Conservation (phyloP, 2,888 invertebrate genomes). For the Myathropa florea region DNA sequence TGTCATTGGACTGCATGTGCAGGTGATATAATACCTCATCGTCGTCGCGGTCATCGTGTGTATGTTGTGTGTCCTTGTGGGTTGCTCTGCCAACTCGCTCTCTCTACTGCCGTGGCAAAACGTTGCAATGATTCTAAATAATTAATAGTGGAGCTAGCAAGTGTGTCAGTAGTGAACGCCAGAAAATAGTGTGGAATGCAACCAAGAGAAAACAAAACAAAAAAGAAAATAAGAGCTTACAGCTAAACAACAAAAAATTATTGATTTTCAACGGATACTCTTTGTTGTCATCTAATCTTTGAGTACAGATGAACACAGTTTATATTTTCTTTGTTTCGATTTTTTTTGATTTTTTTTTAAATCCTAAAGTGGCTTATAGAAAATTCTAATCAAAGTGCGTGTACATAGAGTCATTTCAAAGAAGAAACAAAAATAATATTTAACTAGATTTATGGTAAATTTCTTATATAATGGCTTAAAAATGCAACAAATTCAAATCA, state of each 20-base stretch:
- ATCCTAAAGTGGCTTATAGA: constrained; percentile 64
- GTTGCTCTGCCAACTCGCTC: constrained; percentile 20
- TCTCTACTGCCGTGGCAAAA: constrained; percentile 31
- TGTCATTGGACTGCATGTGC: constrained; percentile 44
- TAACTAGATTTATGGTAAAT: constrained; percentile 51
- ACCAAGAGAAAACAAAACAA: neutral
- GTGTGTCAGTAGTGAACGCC: constrained; percentile 12
- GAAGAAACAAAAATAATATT: neutral
- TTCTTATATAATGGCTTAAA: constrained; percentile 45
- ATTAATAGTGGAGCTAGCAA: constrained; percentile 33
- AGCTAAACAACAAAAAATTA: constrained; percentile 21
- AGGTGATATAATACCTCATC: constrained; percentile 60
- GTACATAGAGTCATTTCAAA: constrained; percentile 34
- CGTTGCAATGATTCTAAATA: constrained; percentile 51
- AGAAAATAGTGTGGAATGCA: constrained; percentile 5
- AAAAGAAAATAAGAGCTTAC: constrained; percentile 13
- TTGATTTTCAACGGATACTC: constrained; percentile 48
- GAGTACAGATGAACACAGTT: neutral
- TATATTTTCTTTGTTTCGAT: neutral
- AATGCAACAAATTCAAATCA: constrained; percentile 62
- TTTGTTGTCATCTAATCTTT: neutral
- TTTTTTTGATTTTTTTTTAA: neutral
- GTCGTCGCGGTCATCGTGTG: neutral
- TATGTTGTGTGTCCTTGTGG: constrained; percentile 55
- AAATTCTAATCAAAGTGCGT: constrained; percentile 52